Evolutionary conservation across 2,797 vertebrate genomes (phyloP), one percentile per base, ranked within the genome.

Genomic region (Hipposideros larvatus): DNA sequence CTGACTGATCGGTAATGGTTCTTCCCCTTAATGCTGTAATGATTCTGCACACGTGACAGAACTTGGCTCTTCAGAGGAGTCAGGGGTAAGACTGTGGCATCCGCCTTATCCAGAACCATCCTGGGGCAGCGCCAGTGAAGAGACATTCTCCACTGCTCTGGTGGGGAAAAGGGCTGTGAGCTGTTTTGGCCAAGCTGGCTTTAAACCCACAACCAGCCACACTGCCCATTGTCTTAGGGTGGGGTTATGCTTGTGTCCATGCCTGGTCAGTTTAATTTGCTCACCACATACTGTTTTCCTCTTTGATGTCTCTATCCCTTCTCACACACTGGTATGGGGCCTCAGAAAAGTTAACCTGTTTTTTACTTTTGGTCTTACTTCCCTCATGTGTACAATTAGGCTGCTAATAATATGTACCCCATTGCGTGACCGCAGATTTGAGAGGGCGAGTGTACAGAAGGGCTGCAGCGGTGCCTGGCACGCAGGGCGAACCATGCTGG

Each of bases 1-100:
- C 10, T 3, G 26, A 2, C 2, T 0, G 0, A 1, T 6, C 24
- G 28, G 24, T 1, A 11, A 55, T 16, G 53, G 31, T 21, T 41
- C 31, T 37, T 41, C 59, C 28, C 4, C 14, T 41, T 24, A 0
- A 8, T 16, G 71, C 41, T 15, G 1, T 10, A 0, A 11, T 21
- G 57, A 37, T 48, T 68, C 22, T 41, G 48, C 83, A 31, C 66
- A 41, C 89, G n/a, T 2, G 7, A 14, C 4, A 0, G 2, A 18
- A 5, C 5, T 9, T 31, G 57, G 48, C 31, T 71, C 61, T 70
- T 1, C 15, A 41, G 31, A 71, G 53, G 66, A 68, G 1, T 2
- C 4, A 1, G 11, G 10, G 2, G 1, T 9, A 19, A 11, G 19
- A 22, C 8, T 41, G 5, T 6, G 16, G 43, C 8, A 13, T 41